Evolutionary conservation across 2,888 invertebrate species (phyloP).

Genomic region (Cyrtodaria siliqua): DNA sequence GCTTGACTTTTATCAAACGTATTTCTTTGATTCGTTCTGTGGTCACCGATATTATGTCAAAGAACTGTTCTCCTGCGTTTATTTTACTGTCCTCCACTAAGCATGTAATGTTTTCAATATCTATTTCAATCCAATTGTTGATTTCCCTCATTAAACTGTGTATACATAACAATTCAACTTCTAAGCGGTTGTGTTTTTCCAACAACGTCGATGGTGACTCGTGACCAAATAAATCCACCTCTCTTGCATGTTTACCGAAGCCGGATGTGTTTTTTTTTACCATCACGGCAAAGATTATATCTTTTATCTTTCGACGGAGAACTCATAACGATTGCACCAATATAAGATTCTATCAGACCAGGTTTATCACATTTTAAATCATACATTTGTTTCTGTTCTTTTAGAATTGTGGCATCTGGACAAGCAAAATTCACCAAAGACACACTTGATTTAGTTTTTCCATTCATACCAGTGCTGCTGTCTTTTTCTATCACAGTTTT

Average conservation of each 20-base stretch:
- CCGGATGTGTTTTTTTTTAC: background rate
- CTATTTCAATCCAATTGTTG: background rate
- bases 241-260: background rate
- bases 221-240: slow-evolving; percentile 1
- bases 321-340: too few relatives aligned
- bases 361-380: background rate
- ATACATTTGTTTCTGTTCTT: slow-evolving; percentile 5
- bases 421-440: slow-evolving; percentile 12
- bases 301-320: too few relatives aligned
- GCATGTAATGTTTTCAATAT: too few relatives aligned
- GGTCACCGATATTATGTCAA: background rate
- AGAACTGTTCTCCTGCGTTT: background rate
- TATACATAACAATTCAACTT: background rate
- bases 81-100: too few relatives aligned
- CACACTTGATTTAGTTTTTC: too few relatives aligned
- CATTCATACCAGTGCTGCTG: too few relatives aligned
- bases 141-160: background rate
- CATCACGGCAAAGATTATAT: background rate
- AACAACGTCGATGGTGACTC: background rate
- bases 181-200: background rate
- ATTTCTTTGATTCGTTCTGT: background rate
- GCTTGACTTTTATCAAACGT: background rate
- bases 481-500: too few relatives aligned
- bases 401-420: background rate
- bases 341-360: background rate